Evolutionary conservation across 2,113 vertebrate genomes (phyloP), one percentile per base, ranked within the genome.

Genomic region (Oriolus oriolus): DNA sequence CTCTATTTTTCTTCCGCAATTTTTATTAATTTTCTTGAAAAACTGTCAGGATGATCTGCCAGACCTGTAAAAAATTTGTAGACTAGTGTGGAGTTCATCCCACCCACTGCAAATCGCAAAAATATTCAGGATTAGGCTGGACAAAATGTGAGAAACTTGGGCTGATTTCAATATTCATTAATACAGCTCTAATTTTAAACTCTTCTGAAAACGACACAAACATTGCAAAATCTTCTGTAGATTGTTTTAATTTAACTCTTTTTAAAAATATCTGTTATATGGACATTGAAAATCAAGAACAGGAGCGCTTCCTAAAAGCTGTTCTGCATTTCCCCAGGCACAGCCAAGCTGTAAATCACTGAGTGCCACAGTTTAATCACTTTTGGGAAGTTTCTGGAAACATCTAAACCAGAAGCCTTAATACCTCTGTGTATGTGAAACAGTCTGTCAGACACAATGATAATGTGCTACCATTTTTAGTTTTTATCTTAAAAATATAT

Each of bases 241-340:
- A 21, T 24, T 16, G 16, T 45, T 83, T 83, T n/a, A 42, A 61
- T 8, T 59, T 50, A 52, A 69, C 12, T 61, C 10, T 53, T 60
- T 37, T 44, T 5, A 0, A 6, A 60, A 37, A 10, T 19, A 52
- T 22, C 27, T 45, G 9, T 33, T 31, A 50, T 0, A 0, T 15
- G 11, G 21, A 68, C 31, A 71, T 0, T 21, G n/a, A 28, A 90
- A 53, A 65, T 37, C 35, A 44, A 78, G 28, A 76, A 74, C 10
- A 74, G 61, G n/a, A 74, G 28, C 41, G 44, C 13, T 53, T 66
- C 9, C 27, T 31, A 63, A 78, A 85, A 33, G 16, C 35, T 90
- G 35, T 30, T 49, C 19, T 57, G 66, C n/a, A 41, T 57, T 90
- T 77, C 33, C 64, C 20, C 78, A 81, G 45, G 63, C 35, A 80